Conservation (phyloP, 2,797 vertebrate species). For the Setipinna tenuifilis region DNA sequence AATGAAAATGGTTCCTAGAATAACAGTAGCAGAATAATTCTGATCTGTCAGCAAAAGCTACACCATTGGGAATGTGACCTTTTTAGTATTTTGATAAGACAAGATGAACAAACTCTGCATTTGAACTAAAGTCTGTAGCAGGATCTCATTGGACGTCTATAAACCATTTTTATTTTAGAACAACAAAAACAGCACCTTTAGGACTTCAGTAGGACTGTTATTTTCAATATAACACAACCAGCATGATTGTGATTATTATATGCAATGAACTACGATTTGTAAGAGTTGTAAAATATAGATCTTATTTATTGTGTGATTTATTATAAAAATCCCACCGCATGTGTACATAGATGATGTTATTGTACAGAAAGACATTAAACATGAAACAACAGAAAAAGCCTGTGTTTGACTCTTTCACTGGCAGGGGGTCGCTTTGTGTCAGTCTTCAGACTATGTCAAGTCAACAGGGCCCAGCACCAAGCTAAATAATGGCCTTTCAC, state of each 20-base stretch:
- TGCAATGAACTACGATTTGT: slow-evolving; percentile 9
- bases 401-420: neutral
- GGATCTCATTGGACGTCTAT: neutral
- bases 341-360: slow-evolving; percentile 56
- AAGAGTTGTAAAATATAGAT: slow-evolving; percentile 34
- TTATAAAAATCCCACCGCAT: slow-evolving; percentile 52
- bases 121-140: neutral
- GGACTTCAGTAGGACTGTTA: neutral
- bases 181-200: neutral
- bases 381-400: neutral
- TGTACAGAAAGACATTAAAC: slow-evolving; percentile 51
- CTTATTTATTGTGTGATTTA: slow-evolving; percentile 61
- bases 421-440: neutral
- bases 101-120: neutral
- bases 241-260: slow-evolving; percentile 14
- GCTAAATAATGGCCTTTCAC: slow-evolving; percentile 1
- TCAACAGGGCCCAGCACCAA: slow-evolving; percentile 17
- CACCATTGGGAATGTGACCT: neutral
- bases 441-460: neutral
- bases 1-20: neutral
- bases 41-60: neutral
- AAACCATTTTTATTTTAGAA: neutral
- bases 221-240: slow-evolving; percentile 19
- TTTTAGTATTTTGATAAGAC: neutral
- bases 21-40: neutral